Conservation (phyloP, 2,888 invertebrate species). For the Pharmacophagus antenor region DNA sequence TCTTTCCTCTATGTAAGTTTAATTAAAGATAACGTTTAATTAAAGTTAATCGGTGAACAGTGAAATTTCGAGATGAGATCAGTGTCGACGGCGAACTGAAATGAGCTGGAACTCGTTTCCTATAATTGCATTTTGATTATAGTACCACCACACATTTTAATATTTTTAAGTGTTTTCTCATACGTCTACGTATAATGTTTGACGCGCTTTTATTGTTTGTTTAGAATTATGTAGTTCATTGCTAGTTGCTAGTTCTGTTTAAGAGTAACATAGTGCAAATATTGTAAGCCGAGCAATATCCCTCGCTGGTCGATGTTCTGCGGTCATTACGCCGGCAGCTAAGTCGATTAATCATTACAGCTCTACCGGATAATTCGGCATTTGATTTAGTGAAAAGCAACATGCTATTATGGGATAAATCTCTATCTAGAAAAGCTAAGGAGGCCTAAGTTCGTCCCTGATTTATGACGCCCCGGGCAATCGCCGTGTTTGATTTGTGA, state of each 20-base stretch:
- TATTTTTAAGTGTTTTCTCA: slow-evolving; percentile 4
- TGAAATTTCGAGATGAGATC: slow-evolving; percentile 53
- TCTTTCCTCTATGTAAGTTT: slow-evolving; percentile 57
- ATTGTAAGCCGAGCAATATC: slow-evolving; percentile 38
- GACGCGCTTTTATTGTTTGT: background rate
- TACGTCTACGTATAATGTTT: background rate
- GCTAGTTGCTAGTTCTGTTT: slow-evolving; percentile 11
- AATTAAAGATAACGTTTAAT: slow-evolving; percentile 75
- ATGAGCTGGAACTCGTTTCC: slow-evolving; percentile 28
- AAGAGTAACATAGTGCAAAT: slow-evolving; percentile 4
- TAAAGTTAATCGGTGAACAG: slow-evolving; percentile 65
- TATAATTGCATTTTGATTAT: slow-evolving; percentile 40
- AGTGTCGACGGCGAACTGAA: slow-evolving; percentile 38
- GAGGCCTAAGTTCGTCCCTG: slow-evolving; percentile 76
- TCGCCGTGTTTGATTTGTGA: slow-evolving; percentile 76
- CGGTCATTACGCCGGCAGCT: slow-evolving; percentile 68
- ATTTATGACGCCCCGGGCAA: slow-evolving; percentile 70
- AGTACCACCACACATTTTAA: slow-evolving; percentile 31
- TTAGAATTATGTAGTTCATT: background rate
- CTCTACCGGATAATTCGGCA: slow-evolving; percentile 81
- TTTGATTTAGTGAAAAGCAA: slow-evolving; percentile 80
- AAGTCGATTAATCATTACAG: slow-evolving; percentile 73
- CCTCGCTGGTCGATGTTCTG: slow-evolving; percentile 35
- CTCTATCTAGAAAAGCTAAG: slow-evolving; percentile 81
- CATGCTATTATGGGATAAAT: slow-evolving; percentile 80